Conservation (phyloP, 1,140 invertebrate genomes). For the Trichonephila inaurata region DNA sequence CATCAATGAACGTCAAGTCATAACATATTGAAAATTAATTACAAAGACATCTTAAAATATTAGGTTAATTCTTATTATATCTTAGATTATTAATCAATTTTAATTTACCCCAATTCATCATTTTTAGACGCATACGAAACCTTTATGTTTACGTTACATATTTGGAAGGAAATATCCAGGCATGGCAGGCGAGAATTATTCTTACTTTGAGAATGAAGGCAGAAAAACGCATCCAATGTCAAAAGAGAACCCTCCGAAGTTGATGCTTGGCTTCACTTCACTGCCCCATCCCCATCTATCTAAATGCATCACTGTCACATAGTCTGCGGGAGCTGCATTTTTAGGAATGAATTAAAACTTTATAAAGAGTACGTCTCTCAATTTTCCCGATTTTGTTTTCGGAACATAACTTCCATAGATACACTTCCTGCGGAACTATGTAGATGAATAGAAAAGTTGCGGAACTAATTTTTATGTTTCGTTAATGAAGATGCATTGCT, state of each 20-base stretch:
- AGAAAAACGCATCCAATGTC: conserved; percentile 2
- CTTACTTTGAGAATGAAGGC: not conserved
- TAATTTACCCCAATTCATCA: not conserved
- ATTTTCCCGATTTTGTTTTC: not conserved
- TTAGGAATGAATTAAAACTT: conserved; percentile 40
- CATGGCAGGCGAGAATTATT: not conserved
- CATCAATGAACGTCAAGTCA: no score
- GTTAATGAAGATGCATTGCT: not conserved
- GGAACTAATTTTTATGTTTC: not conserved
- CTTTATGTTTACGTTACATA: not conserved
- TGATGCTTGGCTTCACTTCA: not conserved
- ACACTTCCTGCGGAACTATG: not conserved
- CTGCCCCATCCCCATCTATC: not conserved
- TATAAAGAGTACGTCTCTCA: conserved; percentile 10
- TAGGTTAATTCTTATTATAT: no score
- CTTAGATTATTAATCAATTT: not conserved
- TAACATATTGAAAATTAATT: no score
- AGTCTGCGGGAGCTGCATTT: not conserved
- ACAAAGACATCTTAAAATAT: no score
- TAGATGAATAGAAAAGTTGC: not conserved
- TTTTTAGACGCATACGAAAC: no score
- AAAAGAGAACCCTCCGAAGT: not conserved
- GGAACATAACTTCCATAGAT: not conserved
- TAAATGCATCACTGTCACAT: conserved; percentile 40
- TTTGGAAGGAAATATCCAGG: not conserved